Evolutionary conservation across 2,888 invertebrate genomes (phyloP), one percentile per base, ranked within the genome.

Genomic region (Agrenia bidenticulata): DNA sequence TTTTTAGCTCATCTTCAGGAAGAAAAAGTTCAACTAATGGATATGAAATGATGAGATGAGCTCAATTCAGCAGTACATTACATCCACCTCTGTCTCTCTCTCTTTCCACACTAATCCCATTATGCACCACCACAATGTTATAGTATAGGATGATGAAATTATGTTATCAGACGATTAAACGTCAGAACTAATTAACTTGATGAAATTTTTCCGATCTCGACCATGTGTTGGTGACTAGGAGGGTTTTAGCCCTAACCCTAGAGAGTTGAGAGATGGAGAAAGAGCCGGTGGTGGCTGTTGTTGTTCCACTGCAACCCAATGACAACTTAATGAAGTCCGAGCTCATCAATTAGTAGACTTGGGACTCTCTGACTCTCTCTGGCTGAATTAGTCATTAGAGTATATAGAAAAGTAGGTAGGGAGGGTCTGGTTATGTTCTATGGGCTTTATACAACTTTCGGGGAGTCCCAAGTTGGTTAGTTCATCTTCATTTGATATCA

Each of bases 251-350:
- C 11, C 5, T 32, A 32, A 32, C 11, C 11, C 32, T 32, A 19
- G 21, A 21, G 17, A 2, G 32, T 15, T 49, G 27, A 11, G 26
- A 9, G 53, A 2, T 45, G 49, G 23, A 59, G n/a, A 59, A 26
- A 45, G 49, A 32, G 32, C 32, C 32, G 4, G 63, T 63, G 64
- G 57, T 56, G 67, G 64, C n/a, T n/a, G n/a, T n/a, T n/a, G n/a
- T n/a, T n/a, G 32, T 32, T 32, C 32, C 51, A 23, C 2, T 51
- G 45, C 24, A 51, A 50, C 51, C 42, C 58, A 64, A 59, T 58
- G 64, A 64, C 64, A 64, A 64, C 59, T 64, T 64, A 64, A 64
- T 64, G 64, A 64, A 64, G 59, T 64, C 64, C 64, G 45, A 59
- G 59, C 58, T 64, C 64, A 64, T 64, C 64, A 59, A 64, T 64